These are phyloP conservation scores for Lamellibrachia columna DNA, from an alignment of 2,888 invertebrate genomes.

Conservation along the genomic window DNA sequence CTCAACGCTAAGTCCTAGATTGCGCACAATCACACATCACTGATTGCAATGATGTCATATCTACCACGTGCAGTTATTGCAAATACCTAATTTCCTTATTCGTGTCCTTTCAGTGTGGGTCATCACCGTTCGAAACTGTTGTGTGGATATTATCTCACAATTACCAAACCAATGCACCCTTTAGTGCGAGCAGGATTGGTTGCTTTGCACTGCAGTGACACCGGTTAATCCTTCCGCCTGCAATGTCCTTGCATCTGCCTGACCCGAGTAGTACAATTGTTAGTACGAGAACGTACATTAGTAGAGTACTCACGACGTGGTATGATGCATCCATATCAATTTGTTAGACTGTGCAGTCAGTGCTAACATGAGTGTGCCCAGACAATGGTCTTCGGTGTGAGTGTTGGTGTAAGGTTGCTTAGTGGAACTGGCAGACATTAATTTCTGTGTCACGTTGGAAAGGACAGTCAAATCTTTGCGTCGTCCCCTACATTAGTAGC, in stretches of 20 bases:
- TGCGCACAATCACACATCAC: background rate
- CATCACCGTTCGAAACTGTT: background rate
- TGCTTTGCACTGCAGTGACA: background rate
- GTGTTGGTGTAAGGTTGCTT: background rate
- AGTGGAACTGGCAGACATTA: background rate
- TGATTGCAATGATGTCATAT: background rate
- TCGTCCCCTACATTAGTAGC: background rate
- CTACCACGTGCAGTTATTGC: background rate
- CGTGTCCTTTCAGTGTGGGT: background rate
- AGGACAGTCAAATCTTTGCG: background rate
- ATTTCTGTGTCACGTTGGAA: background rate
- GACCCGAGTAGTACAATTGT: background rate
- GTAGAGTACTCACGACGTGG: background rate
- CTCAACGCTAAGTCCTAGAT: background rate
- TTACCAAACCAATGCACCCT: background rate
- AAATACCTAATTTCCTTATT: background rate
- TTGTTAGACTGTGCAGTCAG: background rate
- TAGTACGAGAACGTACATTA: background rate
- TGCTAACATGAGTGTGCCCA: background rate
- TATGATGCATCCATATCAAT: background rate
- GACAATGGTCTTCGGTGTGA: background rate
- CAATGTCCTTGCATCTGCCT: background rate
- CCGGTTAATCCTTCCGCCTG: background rate
- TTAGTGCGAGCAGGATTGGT: background rate
- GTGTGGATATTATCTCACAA: background rate